These are phyloP conservation scores for Invenusta paracnida DNA, from an alignment of 2,888 invertebrate species.

Conservation along the genomic window DNA sequence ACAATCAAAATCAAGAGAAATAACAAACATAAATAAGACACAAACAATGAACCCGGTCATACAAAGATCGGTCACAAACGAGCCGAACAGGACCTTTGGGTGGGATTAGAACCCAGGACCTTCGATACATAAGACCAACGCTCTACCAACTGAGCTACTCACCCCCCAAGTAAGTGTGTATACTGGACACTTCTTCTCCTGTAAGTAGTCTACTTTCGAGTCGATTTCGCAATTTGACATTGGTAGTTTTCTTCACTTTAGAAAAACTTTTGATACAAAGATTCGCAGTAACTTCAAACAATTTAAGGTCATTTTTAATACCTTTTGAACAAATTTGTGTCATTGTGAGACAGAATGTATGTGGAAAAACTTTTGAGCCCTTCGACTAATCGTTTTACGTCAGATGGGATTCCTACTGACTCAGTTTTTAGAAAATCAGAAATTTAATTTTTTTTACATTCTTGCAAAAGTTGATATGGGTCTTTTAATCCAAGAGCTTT, in stretches of 20 bases:
- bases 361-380: not conserved
- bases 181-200: not conserved
- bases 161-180: no score
- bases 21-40: no score
- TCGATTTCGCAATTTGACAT: not conserved
- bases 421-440: not conserved
- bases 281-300: not conserved
- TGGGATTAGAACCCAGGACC: no score
- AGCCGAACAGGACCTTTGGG: no score
- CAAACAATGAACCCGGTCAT: no score
- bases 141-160: no score
- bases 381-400: not conserved
- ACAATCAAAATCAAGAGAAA: no score
- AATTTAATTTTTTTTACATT: not conserved
- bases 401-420: not conserved
- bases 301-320: not conserved
- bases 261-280: not conserved
- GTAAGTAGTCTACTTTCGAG: not conserved
- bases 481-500: not conserved
- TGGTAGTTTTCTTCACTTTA: not conserved
- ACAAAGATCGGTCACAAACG: no score
- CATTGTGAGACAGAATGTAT: not conserved
- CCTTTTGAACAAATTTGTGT: not conserved
- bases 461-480: not conserved
- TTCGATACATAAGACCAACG: no score